These are phyloP conservation scores for Hetaerina americana DNA, from an alignment of 1,140 invertebrate species.

Conservation along the genomic window DNA sequence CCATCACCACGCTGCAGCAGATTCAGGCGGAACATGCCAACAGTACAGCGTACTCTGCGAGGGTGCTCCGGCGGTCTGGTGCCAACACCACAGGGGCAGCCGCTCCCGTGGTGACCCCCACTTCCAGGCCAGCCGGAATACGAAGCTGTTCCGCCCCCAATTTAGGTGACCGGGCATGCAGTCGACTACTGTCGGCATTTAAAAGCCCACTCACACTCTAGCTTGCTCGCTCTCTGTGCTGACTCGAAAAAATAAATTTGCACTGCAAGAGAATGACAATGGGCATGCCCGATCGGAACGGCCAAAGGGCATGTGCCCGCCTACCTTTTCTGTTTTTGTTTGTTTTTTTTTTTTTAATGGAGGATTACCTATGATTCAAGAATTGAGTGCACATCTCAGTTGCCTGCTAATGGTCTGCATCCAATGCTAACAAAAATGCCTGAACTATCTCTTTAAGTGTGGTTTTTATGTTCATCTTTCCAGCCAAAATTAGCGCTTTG, in stretches of 20 bases:
- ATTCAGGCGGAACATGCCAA: not conserved
- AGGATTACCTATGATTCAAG: too few species aligned
- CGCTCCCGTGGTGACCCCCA: constrained; percentile 18
- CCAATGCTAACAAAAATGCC: not conserved
- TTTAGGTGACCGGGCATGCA: constrained; percentile 49
- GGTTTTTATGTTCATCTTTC: not conserved
- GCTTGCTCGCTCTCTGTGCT: not conserved
- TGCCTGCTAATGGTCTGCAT: not conserved
- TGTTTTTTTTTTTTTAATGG: not conserved
- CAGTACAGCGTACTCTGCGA: not conserved
- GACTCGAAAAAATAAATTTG: not conserved
- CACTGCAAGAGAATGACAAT: not conserved
- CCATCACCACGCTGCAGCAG: constrained; percentile 1
- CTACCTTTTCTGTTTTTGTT: too few species aligned
- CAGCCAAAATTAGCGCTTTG: too few species aligned
- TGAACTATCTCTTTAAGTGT: not conserved
- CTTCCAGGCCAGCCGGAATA: constrained; percentile 30
- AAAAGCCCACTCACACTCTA: not conserved
- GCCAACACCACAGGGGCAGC: not conserved
- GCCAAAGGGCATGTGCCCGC: not conserved
- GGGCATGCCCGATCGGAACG: not conserved
- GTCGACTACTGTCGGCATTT: not conserved
- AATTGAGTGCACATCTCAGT: not conserved
- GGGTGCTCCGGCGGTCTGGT: not conserved
- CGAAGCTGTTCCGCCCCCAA: constrained; percentile 81